Evolutionary conservation across 2,113 vertebrate genomes (phyloP).

Genomic region (Rhinolophus sinicus): DNA sequence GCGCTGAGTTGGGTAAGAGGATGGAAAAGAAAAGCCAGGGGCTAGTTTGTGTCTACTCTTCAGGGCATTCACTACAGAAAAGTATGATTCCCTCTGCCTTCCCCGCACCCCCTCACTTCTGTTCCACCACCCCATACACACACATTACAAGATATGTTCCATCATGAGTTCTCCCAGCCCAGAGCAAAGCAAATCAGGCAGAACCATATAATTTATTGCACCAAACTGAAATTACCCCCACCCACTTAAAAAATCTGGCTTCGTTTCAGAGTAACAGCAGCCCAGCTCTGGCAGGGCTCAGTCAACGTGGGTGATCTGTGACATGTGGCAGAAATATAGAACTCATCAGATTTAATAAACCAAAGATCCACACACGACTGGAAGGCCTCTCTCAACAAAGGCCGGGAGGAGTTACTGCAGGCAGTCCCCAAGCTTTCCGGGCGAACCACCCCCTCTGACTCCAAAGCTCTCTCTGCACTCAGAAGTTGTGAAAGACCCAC

Average conservation of each 20-base stretch:
- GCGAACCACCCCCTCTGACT: slow-evolving; percentile 54
- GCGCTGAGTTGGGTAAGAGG: background rate
- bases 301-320: slow-evolving; percentile 83
- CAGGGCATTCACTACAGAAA: background rate
- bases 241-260: slow-evolving; percentile 81
- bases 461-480: slow-evolving; percentile 73
- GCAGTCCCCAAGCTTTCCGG: slow-evolving; percentile 41
- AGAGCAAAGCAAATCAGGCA: slow-evolving; percentile 79
- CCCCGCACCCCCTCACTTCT: background rate
- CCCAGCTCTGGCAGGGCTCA: slow-evolving; percentile 68
- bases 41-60: background rate
- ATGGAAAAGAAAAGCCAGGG: background rate
- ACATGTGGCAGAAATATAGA: slow-evolving; percentile 82
- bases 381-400: slow-evolving; percentile 76
- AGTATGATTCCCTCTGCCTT: background rate
- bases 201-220: slow-evolving; percentile 78
- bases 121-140: background rate
- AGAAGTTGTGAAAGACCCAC: slow-evolving; percentile 68
- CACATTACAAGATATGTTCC: slow-evolving; percentile 41
- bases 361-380: slow-evolving; percentile 65
- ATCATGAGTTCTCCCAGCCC: slow-evolving; percentile 48
- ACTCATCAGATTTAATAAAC: slow-evolving; percentile 81
- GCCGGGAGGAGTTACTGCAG: slow-evolving; percentile 27
- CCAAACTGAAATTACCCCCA: slow-evolving; percentile 78
- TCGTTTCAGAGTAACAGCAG: slow-evolving; percentile 76